Evolutionary conservation across 2,113 vertebrate genomes (phyloP).

Genomic region (Coturnix japonica): DNA sequence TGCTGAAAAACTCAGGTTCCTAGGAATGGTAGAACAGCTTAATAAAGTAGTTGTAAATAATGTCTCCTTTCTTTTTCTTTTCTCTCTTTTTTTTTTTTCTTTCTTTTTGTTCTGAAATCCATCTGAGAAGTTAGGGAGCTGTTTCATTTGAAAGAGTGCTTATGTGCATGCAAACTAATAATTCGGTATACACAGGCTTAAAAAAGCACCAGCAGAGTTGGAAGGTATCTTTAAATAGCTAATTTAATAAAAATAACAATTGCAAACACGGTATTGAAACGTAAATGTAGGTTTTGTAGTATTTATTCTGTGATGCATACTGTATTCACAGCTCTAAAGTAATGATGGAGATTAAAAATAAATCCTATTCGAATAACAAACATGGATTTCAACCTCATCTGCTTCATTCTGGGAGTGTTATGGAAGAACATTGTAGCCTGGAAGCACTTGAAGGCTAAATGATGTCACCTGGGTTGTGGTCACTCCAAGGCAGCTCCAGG

Average conservation of each 20-base stretch:
- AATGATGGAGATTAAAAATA: neutral
- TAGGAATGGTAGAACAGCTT: neutral
- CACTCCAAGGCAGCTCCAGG: neutral
- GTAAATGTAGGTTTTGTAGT: neutral
- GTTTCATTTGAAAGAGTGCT: neutral
- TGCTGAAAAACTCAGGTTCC: neutral
- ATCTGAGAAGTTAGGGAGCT: neutral
- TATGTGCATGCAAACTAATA: accelerated
- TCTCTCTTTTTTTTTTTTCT: neutral
- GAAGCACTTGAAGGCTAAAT: neutral
- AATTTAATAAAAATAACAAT: neutral
- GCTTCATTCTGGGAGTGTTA: neutral
- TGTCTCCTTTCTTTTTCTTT: neutral
- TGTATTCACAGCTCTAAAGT: neutral
- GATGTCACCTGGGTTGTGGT: neutral
- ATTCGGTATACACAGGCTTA: neutral
- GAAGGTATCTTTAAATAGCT: neutral
- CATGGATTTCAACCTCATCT: neutral
- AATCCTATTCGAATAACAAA: neutral
- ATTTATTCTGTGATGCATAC: neutral
- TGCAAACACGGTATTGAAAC: neutral
- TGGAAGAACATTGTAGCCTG: neutral
- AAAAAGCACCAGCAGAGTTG: neutral
- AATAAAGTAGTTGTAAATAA: neutral
- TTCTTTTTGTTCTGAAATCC: neutral